Conservation (phyloP, 2,797 vertebrate species). For the Acipenser transmontanus region DNA sequence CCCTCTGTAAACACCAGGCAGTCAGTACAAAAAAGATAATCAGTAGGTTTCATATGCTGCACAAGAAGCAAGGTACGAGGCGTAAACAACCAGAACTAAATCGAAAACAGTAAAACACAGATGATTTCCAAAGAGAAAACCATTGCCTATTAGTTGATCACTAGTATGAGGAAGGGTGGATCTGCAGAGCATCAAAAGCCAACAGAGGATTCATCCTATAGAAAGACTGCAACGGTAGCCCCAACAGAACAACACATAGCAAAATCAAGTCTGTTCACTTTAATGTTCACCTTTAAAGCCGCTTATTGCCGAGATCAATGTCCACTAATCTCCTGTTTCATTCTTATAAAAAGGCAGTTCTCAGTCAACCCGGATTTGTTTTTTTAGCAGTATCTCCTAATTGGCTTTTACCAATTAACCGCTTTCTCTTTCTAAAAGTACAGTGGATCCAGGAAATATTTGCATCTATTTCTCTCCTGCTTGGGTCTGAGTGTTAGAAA, state of each 20-base stretch:
- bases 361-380: slow-evolving; percentile 45
- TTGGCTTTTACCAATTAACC: slow-evolving; percentile 42
- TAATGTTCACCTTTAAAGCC: slow-evolving; percentile 46
- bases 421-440: slow-evolving; percentile 52
- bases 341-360: slow-evolving; percentile 60
- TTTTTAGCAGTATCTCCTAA: slow-evolving; percentile 1
- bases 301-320: slow-evolving; percentile 60
- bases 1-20: slow-evolving; percentile 67
- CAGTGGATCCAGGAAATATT: slow-evolving; percentile 63
- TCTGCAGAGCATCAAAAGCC: slow-evolving; percentile 89
- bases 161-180: slow-evolving; percentile 81
- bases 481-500: slow-evolving; percentile 49
- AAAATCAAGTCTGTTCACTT: slow-evolving; percentile 60
- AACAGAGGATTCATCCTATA: slow-evolving; percentile 87
- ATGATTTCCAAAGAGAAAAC: slow-evolving; percentile 75
- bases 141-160: slow-evolving; percentile 87
- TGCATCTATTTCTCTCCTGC: slow-evolving; percentile 58
- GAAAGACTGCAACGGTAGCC: slow-evolving; percentile 80
- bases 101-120: slow-evolving; percentile 72
- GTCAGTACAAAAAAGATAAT: slow-evolving; percentile 64
- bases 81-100: slow-evolving; percentile 80
- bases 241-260: slow-evolving; percentile 65
- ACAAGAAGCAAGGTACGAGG: slow-evolving; percentile 71
- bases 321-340: slow-evolving; percentile 53
- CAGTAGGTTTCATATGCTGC: slow-evolving; percentile 84